Percentiles rank a stretch among this genome's conserved stretches.
Evolutionary conservation across 2,888 invertebrate genomes (phyloP).

Genomic region (Antheraea assamensis): DNA sequence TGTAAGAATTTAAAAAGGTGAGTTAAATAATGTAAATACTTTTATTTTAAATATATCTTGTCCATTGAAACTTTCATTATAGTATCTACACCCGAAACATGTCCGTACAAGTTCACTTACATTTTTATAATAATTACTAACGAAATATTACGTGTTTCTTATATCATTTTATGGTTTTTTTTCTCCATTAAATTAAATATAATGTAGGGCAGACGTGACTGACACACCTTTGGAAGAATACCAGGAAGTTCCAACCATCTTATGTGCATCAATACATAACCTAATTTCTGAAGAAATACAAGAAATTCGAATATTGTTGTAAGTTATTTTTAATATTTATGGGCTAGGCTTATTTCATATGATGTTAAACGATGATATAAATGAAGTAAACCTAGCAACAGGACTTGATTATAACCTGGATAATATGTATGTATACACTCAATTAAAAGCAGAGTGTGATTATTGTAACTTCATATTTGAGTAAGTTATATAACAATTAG

Average conservation of each 20-base stretch:
- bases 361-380: neutral
- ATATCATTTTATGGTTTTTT: neutral
- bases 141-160: neutral
- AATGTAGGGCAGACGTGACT: slow-evolving; percentile 68
- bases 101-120: neutral
- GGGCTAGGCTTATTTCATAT: slow-evolving; percentile 40
- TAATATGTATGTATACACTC: no score
- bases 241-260: slow-evolving; percentile 60
- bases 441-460: no score
- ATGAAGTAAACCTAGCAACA: neutral
- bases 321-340: slow-evolving; percentile 37
- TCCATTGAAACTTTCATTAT: neutral
- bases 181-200: slow-evolving; percentile 27
- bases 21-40: slow-evolving; percentile 39
- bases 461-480: no score
- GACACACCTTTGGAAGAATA: slow-evolving; percentile 73
- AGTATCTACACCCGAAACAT: neutral
- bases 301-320: slow-evolving; percentile 71
- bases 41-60: neutral
- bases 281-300: slow-evolving; percentile 65
- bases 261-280: slow-evolving; percentile 66
- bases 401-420: neutral
- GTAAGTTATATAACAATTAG: no score
- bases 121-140: neutral
- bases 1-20: slow-evolving; percentile 76